Evolutionary conservation across 2,888 invertebrate genomes (phyloP).

Genomic region (Orgyia antiqua): DNA sequence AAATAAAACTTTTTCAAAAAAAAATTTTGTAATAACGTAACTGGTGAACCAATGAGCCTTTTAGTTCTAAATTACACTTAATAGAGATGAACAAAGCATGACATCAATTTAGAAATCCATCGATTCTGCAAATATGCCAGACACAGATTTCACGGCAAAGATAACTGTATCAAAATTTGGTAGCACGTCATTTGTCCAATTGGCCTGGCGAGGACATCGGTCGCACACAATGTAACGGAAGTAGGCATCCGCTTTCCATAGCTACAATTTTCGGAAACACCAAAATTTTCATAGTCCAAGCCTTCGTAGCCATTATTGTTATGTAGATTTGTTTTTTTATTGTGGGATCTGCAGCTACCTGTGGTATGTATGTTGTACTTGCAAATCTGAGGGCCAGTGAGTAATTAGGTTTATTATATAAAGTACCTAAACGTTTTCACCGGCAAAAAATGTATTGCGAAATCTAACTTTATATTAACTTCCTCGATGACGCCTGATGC

Average conservation of each 20-base stretch:
- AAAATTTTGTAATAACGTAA: too few species aligned
- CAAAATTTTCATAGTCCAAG: conserved; percentile 63
- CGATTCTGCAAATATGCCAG: conserved; percentile 36
- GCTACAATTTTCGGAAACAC: conserved; percentile 70
- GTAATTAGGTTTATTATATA: conserved; percentile 1
- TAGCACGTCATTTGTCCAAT: conserved; percentile 55
- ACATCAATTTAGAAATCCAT: conserved; percentile 22
- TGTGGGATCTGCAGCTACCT: conserved; percentile 16
- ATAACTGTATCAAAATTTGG: conserved; percentile 65
- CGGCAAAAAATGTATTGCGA: too few species aligned
- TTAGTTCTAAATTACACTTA: conserved; percentile 17
- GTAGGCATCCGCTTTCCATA: conserved; percentile 63
- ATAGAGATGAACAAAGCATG: conserved; percentile 13
- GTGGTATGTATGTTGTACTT: conserved; percentile 8
- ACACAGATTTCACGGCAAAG: conserved; percentile 54
- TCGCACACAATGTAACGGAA: conserved; percentile 63
- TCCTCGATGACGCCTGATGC: too few species aligned
- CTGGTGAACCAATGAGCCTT: too few species aligned
- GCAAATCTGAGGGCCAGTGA: conserved; percentile 7
- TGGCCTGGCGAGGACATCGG: conserved; percentile 66
- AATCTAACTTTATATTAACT: too few species aligned
- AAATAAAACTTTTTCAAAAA: too few species aligned
- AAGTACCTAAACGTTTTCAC: too few species aligned
- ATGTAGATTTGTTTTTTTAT: conserved; percentile 54
- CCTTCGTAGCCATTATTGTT: conserved; percentile 53